Percentiles rank a stretch among this genome's conserved stretches.
These are phyloP conservation scores for Acrobasis repandana DNA, from an alignment of 2,888 invertebrate species.

Conservation along the genomic window DNA sequence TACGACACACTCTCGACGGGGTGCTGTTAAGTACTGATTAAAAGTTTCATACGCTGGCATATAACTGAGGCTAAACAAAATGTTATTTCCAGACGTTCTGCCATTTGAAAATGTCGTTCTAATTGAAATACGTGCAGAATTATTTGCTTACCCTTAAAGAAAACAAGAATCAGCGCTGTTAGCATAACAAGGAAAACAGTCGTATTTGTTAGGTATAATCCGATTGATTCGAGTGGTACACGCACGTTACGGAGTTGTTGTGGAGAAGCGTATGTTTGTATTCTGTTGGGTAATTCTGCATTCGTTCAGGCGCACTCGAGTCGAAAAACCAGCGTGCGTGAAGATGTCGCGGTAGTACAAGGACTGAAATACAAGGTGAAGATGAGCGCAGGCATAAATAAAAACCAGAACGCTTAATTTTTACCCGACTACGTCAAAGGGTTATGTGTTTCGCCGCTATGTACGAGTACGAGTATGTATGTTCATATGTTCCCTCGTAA, in stretches of 20 bases:
- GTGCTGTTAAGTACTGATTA: slow-evolving; percentile 63
- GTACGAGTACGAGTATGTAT: too few species aligned
- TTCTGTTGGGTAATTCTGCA: slow-evolving; percentile 51
- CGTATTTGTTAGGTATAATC: slow-evolving; percentile 55
- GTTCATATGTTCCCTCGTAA: too few species aligned
- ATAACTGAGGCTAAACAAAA: slow-evolving; percentile 38
- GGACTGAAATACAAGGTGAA: slow-evolving; percentile 46
- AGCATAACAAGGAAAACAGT: slow-evolving; percentile 58
- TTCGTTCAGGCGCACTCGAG: slow-evolving; percentile 62
- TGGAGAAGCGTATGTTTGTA: slow-evolving; percentile 41
- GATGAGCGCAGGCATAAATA: neutral
- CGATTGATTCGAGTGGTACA: slow-evolving; percentile 45
- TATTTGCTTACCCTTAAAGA: slow-evolving; percentile 37
- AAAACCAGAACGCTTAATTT: neutral
- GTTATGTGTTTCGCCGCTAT: too few species aligned
- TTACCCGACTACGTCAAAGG: too few species aligned
- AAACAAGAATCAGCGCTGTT: slow-evolving; percentile 61
- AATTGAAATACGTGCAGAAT: slow-evolving; percentile 26
- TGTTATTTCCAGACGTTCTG: slow-evolving; percentile 26
- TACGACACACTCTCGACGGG: slow-evolving; percentile 45
- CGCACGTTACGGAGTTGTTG: slow-evolving; percentile 36
- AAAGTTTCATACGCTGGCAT: slow-evolving; percentile 65
- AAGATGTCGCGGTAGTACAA: slow-evolving; percentile 59
- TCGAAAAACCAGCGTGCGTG: slow-evolving; percentile 69
- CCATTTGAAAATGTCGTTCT: slow-evolving; percentile 28